A percentile compares a stretch with the other conserved stretches of the same genome.
Evolutionary conservation across 2,113 vertebrate species (phyloP).

Genomic region (Cervus canadensis): DNA sequence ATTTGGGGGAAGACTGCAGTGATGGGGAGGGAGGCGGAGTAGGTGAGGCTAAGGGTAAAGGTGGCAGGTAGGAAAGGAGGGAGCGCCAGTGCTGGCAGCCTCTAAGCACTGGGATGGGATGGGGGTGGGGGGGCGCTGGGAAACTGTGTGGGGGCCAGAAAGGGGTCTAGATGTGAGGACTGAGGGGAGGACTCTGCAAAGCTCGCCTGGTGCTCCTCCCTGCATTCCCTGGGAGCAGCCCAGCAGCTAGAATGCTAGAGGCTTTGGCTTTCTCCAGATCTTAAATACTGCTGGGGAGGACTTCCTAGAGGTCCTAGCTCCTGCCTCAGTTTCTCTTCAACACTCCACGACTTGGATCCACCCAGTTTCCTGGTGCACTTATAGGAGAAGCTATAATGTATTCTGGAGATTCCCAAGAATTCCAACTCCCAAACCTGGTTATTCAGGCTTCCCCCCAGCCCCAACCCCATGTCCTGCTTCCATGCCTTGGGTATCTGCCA

Average conservation of each 20-base stretch:
- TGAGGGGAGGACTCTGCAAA: neutral
- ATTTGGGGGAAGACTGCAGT: neutral
- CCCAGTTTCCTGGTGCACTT: neutral
- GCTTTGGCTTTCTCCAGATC: neutral
- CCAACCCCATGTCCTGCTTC: neutral
- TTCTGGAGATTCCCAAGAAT: neutral
- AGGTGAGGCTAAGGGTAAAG: neutral
- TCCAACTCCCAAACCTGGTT: neutral
- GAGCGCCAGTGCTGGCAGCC: neutral
- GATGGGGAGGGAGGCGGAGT: neutral
- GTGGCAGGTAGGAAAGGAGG: neutral
- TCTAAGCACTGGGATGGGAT: neutral
- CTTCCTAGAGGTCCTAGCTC: neutral
- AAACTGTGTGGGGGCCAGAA: neutral
- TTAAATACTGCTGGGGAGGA: neutral
- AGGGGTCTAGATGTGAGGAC: neutral
- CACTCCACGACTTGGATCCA: neutral
- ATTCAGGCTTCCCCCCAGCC: neutral
- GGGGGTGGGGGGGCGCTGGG: neutral
- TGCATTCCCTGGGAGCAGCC: neutral
- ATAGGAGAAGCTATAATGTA: neutral
- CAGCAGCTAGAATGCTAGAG: neutral
- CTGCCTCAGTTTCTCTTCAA: constrained; percentile 45
- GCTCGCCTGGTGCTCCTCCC: neutral
- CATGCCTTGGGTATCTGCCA: neutral